A percentile compares a stretch with the other conserved stretches of the same genome.
Evolutionary conservation across 2,113 vertebrate species (phyloP).

Genomic region (Telmatochromis brachygnathus): DNA sequence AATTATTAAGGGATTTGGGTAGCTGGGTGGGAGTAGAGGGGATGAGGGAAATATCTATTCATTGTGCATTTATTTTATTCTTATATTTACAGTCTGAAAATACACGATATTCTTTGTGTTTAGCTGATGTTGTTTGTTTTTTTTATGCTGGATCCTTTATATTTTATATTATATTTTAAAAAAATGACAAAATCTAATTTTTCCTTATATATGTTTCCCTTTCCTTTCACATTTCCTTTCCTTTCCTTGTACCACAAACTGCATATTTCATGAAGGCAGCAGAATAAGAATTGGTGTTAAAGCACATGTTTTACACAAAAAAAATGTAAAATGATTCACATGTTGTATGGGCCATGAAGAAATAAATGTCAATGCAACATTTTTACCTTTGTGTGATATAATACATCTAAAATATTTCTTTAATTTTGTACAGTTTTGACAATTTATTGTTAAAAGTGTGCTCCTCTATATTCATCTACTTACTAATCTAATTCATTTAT

Average conservation of each 20-base stretch:
- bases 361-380: not conserved
- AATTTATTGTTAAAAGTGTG: not conserved
- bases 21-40: not conserved
- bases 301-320: not conserved
- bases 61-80: not conserved
- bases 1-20: not conserved
- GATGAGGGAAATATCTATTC: not conserved
- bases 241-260: not conserved
- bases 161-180: not conserved
- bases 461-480: not conserved
- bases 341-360: not conserved
- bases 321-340: not conserved
- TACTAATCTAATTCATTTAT: not conserved
- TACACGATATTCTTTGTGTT: not conserved
- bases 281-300: not conserved
- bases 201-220: not conserved
- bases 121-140: not conserved
- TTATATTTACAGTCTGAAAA: slow-evolving; percentile 56
- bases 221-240: not conserved
- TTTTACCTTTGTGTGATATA: not conserved
- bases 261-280: not conserved
- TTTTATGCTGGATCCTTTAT: not conserved
- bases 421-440: not conserved
- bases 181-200: not conserved
- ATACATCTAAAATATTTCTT: not conserved